phyloP scores from a whole-genome alignment of 2,797 vertebrate genomes.

The Triplophysa yarkandensis region DNA sequence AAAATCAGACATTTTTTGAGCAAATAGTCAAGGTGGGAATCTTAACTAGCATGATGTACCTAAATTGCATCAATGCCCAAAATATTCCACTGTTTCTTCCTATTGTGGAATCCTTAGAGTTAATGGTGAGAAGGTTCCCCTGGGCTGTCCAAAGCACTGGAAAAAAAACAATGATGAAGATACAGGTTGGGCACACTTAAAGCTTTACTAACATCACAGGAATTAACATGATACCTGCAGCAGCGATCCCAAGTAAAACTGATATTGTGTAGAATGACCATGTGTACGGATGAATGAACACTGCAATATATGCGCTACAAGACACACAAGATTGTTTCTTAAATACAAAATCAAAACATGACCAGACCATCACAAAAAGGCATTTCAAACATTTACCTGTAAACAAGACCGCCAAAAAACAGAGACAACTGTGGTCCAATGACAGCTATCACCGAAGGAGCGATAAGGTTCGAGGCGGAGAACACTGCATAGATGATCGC shows the following conservation, averaged over 20 bases:
- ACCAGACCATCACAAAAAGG: neutral
- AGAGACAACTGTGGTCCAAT: slow-evolving; percentile 90
- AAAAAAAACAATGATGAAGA: slow-evolving; percentile 39
- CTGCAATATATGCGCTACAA: slow-evolving; percentile 74
- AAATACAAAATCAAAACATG: neutral
- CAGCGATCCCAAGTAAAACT: slow-evolving; percentile 90
- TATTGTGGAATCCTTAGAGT: slow-evolving; percentile 89
- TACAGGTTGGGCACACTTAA: neutral
- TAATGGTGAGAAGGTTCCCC: slow-evolving; percentile 91
- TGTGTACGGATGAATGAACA: slow-evolving; percentile 92
- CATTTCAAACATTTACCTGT: slow-evolving; percentile 78
- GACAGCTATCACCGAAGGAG: slow-evolving; percentile 90
- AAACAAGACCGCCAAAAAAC: slow-evolving; percentile 90
- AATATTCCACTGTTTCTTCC: slow-evolving; percentile 96
- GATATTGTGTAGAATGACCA: slow-evolving; percentile 96
- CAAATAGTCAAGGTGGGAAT: neutral
- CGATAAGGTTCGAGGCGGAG: slow-evolving; percentile 92
- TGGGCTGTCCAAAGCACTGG: slow-evolving; percentile 97
- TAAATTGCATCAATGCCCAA: slow-evolving; percentile 95
- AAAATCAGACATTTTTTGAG: neutral
- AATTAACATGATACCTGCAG: slow-evolving; percentile 80
- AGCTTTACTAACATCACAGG: neutral
- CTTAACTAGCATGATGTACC: slow-evolving; percentile 68
- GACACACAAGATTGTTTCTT: neutral
- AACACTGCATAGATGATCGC: slow-evolving; percentile 96